Percentiles rank a stretch among this genome's conserved stretches.
phyloP scores from a whole-genome alignment of 2,888 invertebrate species.

The Epinotia brunnichana region DNA sequence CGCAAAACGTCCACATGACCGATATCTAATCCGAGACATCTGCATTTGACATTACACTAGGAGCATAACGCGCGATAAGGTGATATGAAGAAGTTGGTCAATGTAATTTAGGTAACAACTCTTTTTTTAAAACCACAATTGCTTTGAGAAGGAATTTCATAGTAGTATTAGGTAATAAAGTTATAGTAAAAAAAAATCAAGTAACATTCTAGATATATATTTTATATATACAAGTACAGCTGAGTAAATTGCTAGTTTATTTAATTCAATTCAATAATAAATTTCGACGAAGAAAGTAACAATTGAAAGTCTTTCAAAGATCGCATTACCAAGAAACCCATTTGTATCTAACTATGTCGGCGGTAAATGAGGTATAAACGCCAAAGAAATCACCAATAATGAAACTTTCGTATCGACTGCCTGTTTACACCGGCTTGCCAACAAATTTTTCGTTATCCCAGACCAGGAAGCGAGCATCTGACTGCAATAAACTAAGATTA shows the following conservation, averaged over 20 bases:
- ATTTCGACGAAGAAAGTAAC: not conserved
- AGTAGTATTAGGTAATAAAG: slow-evolving; percentile 5
- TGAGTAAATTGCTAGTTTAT: too few relatives aligned
- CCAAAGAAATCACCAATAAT: slow-evolving; percentile 14
- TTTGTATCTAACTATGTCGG: not conserved
- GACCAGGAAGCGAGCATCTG: slow-evolving; percentile 41
- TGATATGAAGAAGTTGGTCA: slow-evolving; percentile 46
- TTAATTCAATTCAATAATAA: not conserved
- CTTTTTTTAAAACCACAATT: slow-evolving; percentile 1
- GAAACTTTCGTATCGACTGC: slow-evolving; percentile 24
- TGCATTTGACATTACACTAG: slow-evolving; percentile 46
- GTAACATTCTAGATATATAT: not conserved
- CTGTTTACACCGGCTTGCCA: slow-evolving; percentile 35
- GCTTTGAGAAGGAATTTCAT: not conserved
- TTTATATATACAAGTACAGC: too few relatives aligned
- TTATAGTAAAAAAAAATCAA: too few relatives aligned
- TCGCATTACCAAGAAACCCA: slow-evolving; percentile 4
- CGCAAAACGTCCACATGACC: slow-evolving; percentile 65
- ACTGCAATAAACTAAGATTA: slow-evolving; percentile 35
- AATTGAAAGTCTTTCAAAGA: not conserved
- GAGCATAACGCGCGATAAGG: slow-evolving; percentile 46
- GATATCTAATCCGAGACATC: slow-evolving; percentile 50
- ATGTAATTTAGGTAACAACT: slow-evolving; percentile 18
- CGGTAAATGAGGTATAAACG: slow-evolving; percentile 16
- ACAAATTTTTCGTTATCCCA: slow-evolving; percentile 55